phyloP scores from a whole-genome alignment of 2,113 vertebrate genomes.

The Ailurus styani region DNA sequence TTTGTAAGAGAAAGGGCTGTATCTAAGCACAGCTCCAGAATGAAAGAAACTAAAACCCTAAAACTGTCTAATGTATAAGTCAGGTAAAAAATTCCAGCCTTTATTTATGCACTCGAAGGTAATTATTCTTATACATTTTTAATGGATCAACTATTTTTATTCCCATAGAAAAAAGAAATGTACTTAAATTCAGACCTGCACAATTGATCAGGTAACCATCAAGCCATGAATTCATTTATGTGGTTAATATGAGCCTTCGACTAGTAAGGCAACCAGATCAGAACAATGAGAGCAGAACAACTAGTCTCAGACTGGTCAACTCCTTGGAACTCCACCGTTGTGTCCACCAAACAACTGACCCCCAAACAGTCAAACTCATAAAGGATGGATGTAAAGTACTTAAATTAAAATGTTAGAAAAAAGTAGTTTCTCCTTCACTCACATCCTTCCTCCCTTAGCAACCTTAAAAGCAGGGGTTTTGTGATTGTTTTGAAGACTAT shows the following conservation, averaged over 20 bases:
- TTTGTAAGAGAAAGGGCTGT: neutral
- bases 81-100: neutral
- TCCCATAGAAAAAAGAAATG: neutral
- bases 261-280: neutral
- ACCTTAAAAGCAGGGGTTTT: neutral
- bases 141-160: neutral
- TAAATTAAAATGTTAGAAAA: neutral
- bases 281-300: neutral
- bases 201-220: neutral
- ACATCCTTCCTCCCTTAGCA: neutral
- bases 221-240: neutral
- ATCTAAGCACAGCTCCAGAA: conserved; percentile 7
- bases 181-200: neutral
- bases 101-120: neutral
- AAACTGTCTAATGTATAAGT: neutral
- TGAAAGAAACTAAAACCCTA: neutral
- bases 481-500: neutral
- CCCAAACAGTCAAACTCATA: neutral
- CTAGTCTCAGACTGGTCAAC: neutral
- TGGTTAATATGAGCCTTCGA: neutral
- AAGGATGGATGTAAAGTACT: neutral
- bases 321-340: neutral
- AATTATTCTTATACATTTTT: neutral
- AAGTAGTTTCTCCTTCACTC: neutral
- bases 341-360: neutral